Conservation (phyloP, 1,140 invertebrate genomes). For the Zaprionus inermis region DNA sequence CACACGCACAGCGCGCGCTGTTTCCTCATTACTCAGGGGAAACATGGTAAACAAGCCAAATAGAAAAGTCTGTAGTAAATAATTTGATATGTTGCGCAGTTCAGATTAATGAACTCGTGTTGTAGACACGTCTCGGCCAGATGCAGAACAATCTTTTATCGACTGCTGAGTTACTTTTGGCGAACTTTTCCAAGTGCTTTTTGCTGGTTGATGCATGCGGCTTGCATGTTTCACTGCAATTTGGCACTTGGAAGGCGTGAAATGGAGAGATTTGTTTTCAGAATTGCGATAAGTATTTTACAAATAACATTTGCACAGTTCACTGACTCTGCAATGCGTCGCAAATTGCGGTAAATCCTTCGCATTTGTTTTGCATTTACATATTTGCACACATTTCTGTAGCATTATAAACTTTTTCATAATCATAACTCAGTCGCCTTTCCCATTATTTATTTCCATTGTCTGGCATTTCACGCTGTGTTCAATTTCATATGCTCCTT, state of each 20-base stretch:
- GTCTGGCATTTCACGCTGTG: conserved; percentile 47
- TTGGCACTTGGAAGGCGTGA: conserved; percentile 36
- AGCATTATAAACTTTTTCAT: conserved; percentile 69
- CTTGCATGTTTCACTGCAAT: conserved; percentile 67
- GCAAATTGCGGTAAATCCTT: conserved; percentile 63
- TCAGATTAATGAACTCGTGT: conserved; percentile 73
- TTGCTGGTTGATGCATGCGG: conserved; percentile 38
- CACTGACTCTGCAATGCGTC: conserved; percentile 62
- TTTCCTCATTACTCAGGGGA: conserved; percentile 61
- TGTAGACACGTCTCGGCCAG: conserved; percentile 64
- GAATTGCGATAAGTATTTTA: conserved; percentile 62
- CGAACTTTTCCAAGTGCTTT: not conserved
- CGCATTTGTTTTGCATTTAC: conserved; percentile 65
- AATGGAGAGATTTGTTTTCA: not conserved
- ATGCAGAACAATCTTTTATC: conserved; percentile 53
- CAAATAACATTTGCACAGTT: conserved; percentile 64
- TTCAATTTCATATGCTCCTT: conserved; percentile 44
- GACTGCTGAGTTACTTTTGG: conserved; percentile 1
- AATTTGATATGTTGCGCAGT: conserved; percentile 7
- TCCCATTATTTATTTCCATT: conserved; percentile 58
- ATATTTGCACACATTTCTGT: conserved; percentile 29
- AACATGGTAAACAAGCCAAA: conserved; percentile 55
- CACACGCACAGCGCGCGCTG: conserved; percentile 27
- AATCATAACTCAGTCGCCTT: conserved; percentile 72
- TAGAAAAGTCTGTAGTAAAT: conserved; percentile 13